Evolutionary conservation across 2,797 vertebrate genomes (phyloP).

Genomic region (Capromys pilorides): DNA sequence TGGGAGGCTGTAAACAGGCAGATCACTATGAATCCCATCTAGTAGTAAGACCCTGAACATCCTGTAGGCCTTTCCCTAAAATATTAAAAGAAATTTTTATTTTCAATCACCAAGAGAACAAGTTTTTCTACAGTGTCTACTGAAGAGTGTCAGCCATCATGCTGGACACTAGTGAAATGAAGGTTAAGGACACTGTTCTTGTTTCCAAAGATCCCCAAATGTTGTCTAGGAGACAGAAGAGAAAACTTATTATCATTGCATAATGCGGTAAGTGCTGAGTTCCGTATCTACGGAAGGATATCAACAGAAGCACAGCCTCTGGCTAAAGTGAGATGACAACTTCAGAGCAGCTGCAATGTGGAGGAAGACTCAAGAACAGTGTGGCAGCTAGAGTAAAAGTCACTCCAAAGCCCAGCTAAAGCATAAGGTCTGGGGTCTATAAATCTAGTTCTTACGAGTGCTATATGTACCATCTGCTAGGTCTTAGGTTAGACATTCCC

Average conservation of each 20-base stretch:
- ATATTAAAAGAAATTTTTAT: too few relatives aligned
- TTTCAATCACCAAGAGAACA: background rate
- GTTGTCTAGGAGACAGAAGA: background rate
- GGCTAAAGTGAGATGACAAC: background rate
- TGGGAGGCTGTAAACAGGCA: too few relatives aligned
- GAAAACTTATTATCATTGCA: background rate
- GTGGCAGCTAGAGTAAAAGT: background rate
- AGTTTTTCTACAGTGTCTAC: background rate
- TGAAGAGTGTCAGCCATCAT: background rate
- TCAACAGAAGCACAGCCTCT: background rate
- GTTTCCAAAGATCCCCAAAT: background rate
- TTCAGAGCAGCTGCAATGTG: accelerated
- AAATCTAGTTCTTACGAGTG: background rate
- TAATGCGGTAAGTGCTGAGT: background rate
- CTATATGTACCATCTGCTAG: background rate
- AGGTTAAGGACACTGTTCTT: too few relatives aligned
- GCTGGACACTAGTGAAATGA: background rate
- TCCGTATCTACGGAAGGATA: background rate
- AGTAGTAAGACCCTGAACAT: too few relatives aligned
- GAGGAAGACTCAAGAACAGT: background rate
- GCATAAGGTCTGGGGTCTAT: background rate
- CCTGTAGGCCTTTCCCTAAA: too few relatives aligned
- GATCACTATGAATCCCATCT: too few relatives aligned
- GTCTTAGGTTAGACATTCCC: background rate
- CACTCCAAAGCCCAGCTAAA: background rate